Percentiles rank a stretch among this genome's conserved stretches.
Conservation (phyloP, 2,888 invertebrate species). For the Phytoseiulus persimilis region DNA sequence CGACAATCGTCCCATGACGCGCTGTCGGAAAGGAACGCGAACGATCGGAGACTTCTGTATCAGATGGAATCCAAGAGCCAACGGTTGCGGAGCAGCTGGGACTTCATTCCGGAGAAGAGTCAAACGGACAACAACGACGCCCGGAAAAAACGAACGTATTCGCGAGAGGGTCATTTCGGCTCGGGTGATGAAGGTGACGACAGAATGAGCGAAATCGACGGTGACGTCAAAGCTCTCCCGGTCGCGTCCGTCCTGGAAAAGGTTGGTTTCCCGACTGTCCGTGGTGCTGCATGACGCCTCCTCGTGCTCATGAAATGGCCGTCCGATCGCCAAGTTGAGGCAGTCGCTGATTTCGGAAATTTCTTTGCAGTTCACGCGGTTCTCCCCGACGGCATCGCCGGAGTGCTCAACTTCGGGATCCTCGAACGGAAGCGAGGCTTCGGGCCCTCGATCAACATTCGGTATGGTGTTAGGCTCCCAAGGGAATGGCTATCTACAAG, state of each 20-base stretch:
- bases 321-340: no score
- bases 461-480: neutral
- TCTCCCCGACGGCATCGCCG: constrained; percentile 12
- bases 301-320: no score
- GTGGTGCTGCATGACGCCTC: no score
- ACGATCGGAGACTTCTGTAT: neutral
- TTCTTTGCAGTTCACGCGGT: constrained; percentile 20
- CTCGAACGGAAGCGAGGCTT: constrained; percentile 25
- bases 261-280: neutral
- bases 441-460: neutral
- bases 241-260: constrained; percentile 1
- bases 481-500: neutral
- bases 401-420: constrained; percentile 29
- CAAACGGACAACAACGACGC: neutral
- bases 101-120: neutral
- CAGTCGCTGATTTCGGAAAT: no score
- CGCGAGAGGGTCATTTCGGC: constrained; percentile 14
- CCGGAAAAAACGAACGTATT: neutral
- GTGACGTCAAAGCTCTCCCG: neutral
- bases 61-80: neutral
- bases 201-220: constrained; percentile 31
- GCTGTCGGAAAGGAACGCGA: neutral
- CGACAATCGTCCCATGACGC: neutral
- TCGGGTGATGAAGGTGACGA: constrained; percentile 30
- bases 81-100: neutral